Percentiles rank a stretch among this genome's conserved stretches.
Conservation (phyloP, 1,140 invertebrate species). For the Nasonia longicornis region DNA sequence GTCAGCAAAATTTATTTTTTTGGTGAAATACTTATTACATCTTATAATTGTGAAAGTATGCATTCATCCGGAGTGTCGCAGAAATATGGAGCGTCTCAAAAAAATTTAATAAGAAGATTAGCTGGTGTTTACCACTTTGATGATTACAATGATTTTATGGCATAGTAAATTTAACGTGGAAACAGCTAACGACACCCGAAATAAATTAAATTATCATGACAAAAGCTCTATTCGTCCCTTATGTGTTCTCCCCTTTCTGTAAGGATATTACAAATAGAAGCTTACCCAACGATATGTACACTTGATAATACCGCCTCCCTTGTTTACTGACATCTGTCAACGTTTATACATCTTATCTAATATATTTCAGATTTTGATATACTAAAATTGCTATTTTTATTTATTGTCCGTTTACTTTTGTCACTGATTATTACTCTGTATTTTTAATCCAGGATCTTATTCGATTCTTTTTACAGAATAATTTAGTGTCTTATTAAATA, state of each 20-base stretch:
- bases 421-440: background rate
- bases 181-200: conserved; percentile 65
- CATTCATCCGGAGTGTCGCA: too few relatives aligned
- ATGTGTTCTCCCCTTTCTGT: conserved; percentile 36
- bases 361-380: background rate
- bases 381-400: background rate
- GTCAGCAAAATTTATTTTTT: too few relatives aligned
- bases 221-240: conserved; percentile 54
- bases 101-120: conserved; percentile 63
- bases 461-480: too few relatives aligned
- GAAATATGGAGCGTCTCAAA: background rate
- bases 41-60: too few relatives aligned
- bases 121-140: conserved; percentile 62
- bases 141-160: conserved; percentile 64
- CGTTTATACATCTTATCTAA: conserved; percentile 50
- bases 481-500: too few relatives aligned
- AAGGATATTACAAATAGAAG: conserved; percentile 54
- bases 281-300: conserved; percentile 63
- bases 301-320: conserved; percentile 65
- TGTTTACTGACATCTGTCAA: conserved; percentile 67
- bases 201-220: conserved; percentile 69
- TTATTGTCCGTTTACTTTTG: background rate
- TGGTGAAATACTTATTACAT: too few relatives aligned
- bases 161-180: conserved; percentile 53
- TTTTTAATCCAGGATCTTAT: too few relatives aligned